Evolutionary conservation across 2,113 vertebrate genomes (phyloP).

Genomic region (Macroglossus sobrinus): DNA sequence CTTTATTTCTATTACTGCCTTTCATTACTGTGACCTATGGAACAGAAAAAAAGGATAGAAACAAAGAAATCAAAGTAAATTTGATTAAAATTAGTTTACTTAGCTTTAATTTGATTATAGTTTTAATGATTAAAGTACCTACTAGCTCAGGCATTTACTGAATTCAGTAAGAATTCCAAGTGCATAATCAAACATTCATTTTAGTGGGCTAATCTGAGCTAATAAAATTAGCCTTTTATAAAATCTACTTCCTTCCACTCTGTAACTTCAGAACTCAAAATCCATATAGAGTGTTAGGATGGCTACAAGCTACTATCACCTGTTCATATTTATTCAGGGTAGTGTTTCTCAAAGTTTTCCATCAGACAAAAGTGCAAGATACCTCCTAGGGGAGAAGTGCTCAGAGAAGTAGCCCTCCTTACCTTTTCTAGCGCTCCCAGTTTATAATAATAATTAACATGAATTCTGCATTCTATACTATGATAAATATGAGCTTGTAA

Average conservation of each 20-base stretch:
- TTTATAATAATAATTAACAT: neutral
- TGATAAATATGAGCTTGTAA: neutral
- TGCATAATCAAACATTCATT: conserved; percentile 31
- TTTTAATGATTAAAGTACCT: conserved; percentile 49
- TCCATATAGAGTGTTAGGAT: neutral
- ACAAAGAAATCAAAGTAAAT: conserved; percentile 35
- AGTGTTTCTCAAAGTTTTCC: neutral
- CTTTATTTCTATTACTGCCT: conserved; percentile 95
- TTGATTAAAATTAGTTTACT: conserved; percentile 54
- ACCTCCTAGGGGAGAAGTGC: fast-evolving
- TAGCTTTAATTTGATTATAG: conserved; percentile 50
- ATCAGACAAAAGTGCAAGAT: neutral
- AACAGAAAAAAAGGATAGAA: neutral
- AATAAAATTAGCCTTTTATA: conserved; percentile 46
- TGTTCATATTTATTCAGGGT: neutral
- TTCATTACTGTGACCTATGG: conserved; percentile 94
- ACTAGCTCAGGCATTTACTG: conserved; percentile 28
- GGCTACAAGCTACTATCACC: neutral
- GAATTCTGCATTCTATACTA: neutral
- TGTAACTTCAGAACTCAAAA: conserved; percentile 46
- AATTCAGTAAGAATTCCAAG: conserved; percentile 50
- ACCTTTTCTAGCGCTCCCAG: neutral
- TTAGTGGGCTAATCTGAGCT: conserved; percentile 22
- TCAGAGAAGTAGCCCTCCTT: neutral
- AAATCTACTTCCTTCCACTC: conserved; percentile 43